These are phyloP conservation scores for Talpa occidentalis DNA, from an alignment of 2,113 vertebrate genomes.

Conservation along the genomic window DNA sequence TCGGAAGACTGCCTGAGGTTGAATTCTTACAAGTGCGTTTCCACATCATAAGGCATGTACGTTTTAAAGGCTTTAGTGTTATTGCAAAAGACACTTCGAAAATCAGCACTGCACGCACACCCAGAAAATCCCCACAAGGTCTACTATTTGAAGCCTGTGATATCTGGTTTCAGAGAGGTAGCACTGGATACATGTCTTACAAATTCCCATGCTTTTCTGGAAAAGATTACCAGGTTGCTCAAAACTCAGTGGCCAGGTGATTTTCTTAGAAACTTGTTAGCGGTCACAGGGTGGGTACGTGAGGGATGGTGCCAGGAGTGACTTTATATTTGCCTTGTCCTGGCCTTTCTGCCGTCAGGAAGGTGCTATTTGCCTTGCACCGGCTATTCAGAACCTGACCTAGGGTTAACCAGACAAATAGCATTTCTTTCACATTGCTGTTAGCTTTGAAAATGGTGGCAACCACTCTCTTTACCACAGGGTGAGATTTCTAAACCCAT, in stretches of 20 bases:
- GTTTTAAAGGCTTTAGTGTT: background rate
- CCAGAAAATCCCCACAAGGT: background rate
- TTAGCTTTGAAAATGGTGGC: slow-evolving; percentile 26
- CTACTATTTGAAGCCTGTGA: background rate
- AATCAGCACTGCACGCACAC: background rate
- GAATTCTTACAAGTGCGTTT: background rate
- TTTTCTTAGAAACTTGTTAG: background rate
- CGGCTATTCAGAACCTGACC: slow-evolving; percentile 43
- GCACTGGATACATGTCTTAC: background rate
- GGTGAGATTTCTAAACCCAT: slow-evolving; percentile 42
- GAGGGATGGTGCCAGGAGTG: background rate
- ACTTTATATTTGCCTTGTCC: slow-evolving; percentile 41
- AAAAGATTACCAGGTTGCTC: background rate
- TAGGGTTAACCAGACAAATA: slow-evolving; percentile 31
- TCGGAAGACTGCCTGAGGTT: background rate
- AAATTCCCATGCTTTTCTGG: background rate
- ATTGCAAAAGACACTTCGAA: background rate
- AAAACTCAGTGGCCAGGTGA: background rate
- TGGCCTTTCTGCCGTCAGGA: slow-evolving; percentile 52
- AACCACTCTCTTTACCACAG: background rate
- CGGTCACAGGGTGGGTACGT: background rate
- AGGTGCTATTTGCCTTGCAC: slow-evolving; percentile 52
- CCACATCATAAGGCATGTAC: background rate
- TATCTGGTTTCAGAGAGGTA: slow-evolving; percentile 1
- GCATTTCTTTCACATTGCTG: slow-evolving; percentile 47